A percentile compares a stretch with the other conserved stretches of the same genome.
phyloP scores from a whole-genome alignment of 2,888 invertebrate species.

The Melinaea marsaeus region DNA sequence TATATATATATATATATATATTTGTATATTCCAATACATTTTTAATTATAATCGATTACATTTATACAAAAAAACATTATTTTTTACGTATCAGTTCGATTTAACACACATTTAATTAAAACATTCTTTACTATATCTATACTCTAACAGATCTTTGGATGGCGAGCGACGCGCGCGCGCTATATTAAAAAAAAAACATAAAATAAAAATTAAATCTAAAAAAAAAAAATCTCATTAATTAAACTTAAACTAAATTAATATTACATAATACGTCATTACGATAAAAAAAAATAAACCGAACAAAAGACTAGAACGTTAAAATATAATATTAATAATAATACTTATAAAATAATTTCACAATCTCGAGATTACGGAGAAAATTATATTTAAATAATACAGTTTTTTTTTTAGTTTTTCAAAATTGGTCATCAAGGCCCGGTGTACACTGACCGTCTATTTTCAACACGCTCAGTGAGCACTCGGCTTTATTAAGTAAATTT shows the following conservation, averaged over 20 bases:
- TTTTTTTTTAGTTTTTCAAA: neutral
- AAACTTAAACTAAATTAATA: constrained; percentile 27
- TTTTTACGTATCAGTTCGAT: neutral
- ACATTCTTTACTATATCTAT: constrained; percentile 19
- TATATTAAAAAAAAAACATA: too few relatives aligned
- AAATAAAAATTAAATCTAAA: neutral
- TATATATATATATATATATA: too few relatives aligned
- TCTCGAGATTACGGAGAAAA: constrained; percentile 34
- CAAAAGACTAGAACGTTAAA: constrained; percentile 73
- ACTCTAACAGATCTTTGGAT: constrained; percentile 42
- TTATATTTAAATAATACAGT: too few relatives aligned
- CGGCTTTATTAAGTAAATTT: neutral
- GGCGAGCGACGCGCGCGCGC: constrained; percentile 5
- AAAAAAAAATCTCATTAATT: constrained; percentile 38
- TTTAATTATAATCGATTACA: neutral
- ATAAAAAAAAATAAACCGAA: constrained; percentile 39
- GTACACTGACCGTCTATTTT: neutral
- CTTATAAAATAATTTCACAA: constrained; percentile 24
- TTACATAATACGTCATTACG: constrained; percentile 5
- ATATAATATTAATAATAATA: constrained; percentile 29
- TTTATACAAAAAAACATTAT: neutral
- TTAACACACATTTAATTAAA: neutral
- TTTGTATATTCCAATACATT: too few relatives aligned
- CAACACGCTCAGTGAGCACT: neutral
- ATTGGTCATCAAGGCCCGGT: neutral